Conservation (phyloP, 2,797 vertebrate genomes). For the Sebastes jordani region DNA sequence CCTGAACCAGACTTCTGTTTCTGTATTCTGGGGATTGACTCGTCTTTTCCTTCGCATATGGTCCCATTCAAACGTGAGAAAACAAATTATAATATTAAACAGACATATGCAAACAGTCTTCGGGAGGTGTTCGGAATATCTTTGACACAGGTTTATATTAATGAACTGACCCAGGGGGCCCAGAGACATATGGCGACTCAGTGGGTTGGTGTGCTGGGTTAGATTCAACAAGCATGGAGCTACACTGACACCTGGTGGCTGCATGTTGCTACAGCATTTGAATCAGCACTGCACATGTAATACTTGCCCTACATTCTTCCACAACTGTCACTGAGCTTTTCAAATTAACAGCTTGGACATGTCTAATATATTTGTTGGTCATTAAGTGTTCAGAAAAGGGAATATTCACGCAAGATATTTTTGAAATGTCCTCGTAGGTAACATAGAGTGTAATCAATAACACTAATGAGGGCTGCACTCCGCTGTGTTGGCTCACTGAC, state of each 20-base stretch:
- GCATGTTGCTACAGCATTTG: background rate
- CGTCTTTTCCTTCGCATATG: background rate
- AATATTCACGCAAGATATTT: background rate
- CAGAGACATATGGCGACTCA: background rate
- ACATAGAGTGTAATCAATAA: background rate
- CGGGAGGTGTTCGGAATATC: slow-evolving; percentile 12
- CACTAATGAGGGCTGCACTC: background rate
- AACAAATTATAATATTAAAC: slow-evolving; percentile 1
- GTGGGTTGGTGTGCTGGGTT: background rate
- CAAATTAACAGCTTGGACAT: background rate
- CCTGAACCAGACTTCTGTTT: background rate
- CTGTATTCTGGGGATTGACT: background rate
- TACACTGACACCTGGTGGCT: slow-evolving; percentile 64
- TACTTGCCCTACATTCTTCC: background rate
- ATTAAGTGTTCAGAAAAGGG: background rate
- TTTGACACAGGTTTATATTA: slow-evolving; percentile 33
- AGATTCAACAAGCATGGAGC: background rate
- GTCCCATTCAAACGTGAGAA: background rate
- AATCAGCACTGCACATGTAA: background rate
- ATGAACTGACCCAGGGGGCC: slow-evolving; percentile 20
- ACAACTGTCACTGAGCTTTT: background rate
- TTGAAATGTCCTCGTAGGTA: background rate
- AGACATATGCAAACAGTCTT: background rate
- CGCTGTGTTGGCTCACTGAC: background rate
- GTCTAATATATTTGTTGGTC: background rate